Conservation (phyloP, 2,888 invertebrate genomes). For the Chymomyza caudatula region DNA sequence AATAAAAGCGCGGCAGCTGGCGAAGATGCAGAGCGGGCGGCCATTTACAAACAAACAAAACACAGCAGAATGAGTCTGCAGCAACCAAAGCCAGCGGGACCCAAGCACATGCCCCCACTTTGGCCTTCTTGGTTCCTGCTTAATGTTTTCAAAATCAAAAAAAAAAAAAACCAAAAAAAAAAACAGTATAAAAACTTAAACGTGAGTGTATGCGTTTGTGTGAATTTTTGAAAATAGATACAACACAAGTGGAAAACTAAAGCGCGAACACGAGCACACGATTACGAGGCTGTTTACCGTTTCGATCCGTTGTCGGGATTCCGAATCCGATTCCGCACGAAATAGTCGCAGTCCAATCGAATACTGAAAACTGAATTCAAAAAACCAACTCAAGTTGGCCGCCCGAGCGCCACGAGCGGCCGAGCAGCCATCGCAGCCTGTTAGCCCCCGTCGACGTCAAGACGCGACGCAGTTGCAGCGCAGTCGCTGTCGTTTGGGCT, state of each 20-base stretch:
- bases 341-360: constrained; percentile 67
- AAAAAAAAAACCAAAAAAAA: neutral
- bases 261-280: constrained; percentile 48
- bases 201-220: constrained; percentile 7
- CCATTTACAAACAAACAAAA: constrained; percentile 6
- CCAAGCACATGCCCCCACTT: neutral
- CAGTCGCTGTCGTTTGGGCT: neutral
- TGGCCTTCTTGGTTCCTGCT: neutral
- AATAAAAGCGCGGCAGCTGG: constrained; percentile 19
- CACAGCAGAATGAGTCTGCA: constrained; percentile 22
- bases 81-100: constrained; percentile 18
- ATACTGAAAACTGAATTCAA: constrained; percentile 75
- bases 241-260: constrained; percentile 38
- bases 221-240: constrained; percentile 30
- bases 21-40: neutral
- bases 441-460: constrained; percentile 44
- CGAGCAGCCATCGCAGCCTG: constrained; percentile 70
- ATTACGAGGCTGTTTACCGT: constrained; percentile 39
- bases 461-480: constrained; percentile 13
- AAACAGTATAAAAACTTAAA: neutral
- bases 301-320: constrained; percentile 46
- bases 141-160: neutral
- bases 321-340: constrained; percentile 29
- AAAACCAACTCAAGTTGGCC: constrained; percentile 72
- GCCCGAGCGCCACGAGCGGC: constrained; percentile 62